phyloP scores from a whole-genome alignment of 1,140 invertebrate species.

The Meloidogyne exigua region DNA sequence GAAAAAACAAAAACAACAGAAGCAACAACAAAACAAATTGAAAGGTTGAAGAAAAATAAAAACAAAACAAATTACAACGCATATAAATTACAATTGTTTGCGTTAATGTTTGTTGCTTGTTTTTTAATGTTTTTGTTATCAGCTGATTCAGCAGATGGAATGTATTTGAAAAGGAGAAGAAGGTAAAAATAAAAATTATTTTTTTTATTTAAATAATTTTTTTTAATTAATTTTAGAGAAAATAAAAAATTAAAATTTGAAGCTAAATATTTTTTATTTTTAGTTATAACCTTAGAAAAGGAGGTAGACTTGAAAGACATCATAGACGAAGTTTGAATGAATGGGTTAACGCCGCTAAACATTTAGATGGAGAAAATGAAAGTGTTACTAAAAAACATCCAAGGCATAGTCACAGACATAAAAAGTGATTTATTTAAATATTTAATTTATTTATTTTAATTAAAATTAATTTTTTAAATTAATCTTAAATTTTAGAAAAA shows the following conservation, averaged over 20 bases:
- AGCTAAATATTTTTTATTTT: neutral
- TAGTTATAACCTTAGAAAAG: slow-evolving; percentile 22
- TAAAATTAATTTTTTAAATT: neutral
- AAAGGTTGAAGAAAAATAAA: neutral
- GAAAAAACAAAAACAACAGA: neutral
- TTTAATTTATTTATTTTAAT: neutral
- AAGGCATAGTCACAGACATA: slow-evolving; percentile 1
- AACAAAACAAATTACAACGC: neutral
- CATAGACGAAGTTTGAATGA: slow-evolving; percentile 15
- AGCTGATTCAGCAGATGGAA: neutral
- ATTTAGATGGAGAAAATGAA: neutral
- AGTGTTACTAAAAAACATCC: neutral
- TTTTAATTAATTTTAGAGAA: too few relatives aligned
- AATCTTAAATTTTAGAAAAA: neutral
- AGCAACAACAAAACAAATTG: neutral
- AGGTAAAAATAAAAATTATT: neutral
- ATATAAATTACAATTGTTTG: slow-evolving; percentile 1
- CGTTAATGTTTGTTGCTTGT: neutral
- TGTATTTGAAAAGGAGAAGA: neutral
- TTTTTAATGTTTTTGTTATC: neutral
- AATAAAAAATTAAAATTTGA: too few relatives aligned
- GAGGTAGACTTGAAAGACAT: slow-evolving; percentile 8
- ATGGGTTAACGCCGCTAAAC: slow-evolving; percentile 6
- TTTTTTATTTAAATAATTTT: neutral
- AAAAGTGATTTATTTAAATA: neutral